phyloP scores from a whole-genome alignment of 2,888 invertebrate species.

The Rhamnusium bicolor region DNA sequence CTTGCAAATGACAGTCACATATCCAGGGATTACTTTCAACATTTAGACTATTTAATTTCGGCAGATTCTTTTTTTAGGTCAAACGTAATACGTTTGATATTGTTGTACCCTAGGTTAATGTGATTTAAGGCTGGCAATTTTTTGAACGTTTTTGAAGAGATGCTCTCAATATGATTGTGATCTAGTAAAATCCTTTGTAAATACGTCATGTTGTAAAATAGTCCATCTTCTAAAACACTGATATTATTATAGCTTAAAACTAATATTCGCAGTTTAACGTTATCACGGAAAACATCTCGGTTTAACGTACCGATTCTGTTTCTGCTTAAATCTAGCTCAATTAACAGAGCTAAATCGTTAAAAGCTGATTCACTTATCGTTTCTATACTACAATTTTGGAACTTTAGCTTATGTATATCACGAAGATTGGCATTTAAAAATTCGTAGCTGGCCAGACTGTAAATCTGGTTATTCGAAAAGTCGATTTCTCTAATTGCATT shows the following conservation, averaged over 20 bases:
- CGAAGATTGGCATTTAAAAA: constrained; percentile 81
- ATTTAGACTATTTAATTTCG: constrained; percentile 81
- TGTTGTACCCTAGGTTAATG: constrained; percentile 83
- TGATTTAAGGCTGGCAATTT: constrained; percentile 76
- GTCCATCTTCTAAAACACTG: constrained; percentile 79
- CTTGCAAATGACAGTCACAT: constrained; percentile 88
- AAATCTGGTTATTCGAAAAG: constrained; percentile 80
- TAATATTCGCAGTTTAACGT: constrained; percentile 81
- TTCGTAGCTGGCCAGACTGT: constrained; percentile 78
- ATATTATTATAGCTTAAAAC: constrained; percentile 84
- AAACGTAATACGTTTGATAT: constrained; percentile 77
- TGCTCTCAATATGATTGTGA: constrained; percentile 80
- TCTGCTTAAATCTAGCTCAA: constrained; percentile 86
- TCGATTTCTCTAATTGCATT: constrained; percentile 82
- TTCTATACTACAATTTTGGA: constrained; percentile 83
- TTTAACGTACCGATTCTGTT: constrained; percentile 80
- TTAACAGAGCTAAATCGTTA: constrained; percentile 82
- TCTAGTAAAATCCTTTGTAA: constrained; percentile 85
- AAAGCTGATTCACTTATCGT: constrained; percentile 84
- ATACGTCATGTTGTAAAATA: constrained; percentile 83
- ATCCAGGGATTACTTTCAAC: constrained; percentile 90
- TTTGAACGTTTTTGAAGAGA: constrained; percentile 77
- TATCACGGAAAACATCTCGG: constrained; percentile 81
- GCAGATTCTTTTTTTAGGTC: constrained; percentile 79
- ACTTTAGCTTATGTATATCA: constrained; percentile 86